Evolutionary conservation across 2,113 vertebrate species (phyloP), one percentile per base, ranked within the genome.

Genomic region (Dasyprocta punctata): DNA sequence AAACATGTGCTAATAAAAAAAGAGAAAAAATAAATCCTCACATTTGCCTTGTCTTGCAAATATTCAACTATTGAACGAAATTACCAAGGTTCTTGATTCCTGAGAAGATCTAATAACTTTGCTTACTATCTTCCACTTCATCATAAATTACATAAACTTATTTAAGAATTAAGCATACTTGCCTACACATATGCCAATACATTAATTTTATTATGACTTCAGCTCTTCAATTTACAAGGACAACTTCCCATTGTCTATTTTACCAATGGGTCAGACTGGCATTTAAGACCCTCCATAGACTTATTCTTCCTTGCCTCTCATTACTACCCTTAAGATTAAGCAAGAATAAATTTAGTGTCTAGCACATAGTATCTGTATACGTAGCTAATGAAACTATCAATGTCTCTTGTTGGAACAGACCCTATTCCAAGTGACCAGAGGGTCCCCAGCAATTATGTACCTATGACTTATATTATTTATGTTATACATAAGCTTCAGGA

Each of bases 1-100:
- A 77, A 77, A 47, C 44, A 77, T 77, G 73, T 77, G 28, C 73
- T 47, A 77, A 77, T 28, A 47, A 77, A 77, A 26, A 49, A 24
- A 26, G 36, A 10, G 6, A 77, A 77, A 77, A 47, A 77, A 75
- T 54, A 89, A 86, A 81, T 3, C 28, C 75, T 95, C 85, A 96
- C 52, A 83, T 92, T 77, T 96, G 80, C 17, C 24, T 58, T 36
- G 36, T 85, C 36, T 67, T 92, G 5, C 33, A n/a, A 86, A 84
- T 92, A 96, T 97, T 97, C 73, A 97, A 85, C 82, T 56, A 97
- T 60, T 94, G 44, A 85, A 81, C 84, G 52, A 94, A 90, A 89
- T 83, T n/a, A 75, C 26, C 56, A 92, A 12, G 26, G 92, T 93
- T 54, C 33, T 75, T 41, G 63, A 87, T 83, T 95, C 49, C 60